Conservation (phyloP, 37 sponge, comb jelly and placozoan genomes). For the Halisarca cf. caerulea region DNA sequence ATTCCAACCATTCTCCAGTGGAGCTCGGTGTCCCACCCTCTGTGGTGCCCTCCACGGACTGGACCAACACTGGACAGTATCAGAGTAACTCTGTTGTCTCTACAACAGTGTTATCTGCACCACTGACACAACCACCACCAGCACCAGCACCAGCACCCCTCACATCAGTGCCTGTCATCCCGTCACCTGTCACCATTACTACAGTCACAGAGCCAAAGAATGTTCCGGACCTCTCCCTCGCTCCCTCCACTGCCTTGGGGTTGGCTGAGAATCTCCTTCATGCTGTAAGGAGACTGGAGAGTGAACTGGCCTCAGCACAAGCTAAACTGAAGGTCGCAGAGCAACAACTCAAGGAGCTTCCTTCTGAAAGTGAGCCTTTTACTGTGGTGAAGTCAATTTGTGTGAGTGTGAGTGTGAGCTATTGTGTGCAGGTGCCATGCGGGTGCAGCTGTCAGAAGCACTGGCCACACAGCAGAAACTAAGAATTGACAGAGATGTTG, state of each 20-base stretch:
- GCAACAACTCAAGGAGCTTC: conserved; percentile 43
- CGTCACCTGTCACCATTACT: no score
- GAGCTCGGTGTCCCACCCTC: no score
- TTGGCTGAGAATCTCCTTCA: conserved; percentile 54
- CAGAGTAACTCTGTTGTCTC: no score
- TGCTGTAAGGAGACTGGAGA: conserved; percentile 49
- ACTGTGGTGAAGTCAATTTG: not conserved
- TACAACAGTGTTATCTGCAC: no score
- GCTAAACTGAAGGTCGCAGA: conserved; percentile 42
- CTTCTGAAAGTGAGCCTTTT: conserved; percentile 52
- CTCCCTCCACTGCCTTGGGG: not conserved
- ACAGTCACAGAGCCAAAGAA: not conserved
- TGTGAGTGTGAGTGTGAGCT: not conserved
- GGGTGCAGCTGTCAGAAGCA: conserved; percentile 59
- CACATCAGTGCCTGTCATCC: no score
- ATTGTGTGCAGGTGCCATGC: conserved; percentile 43
- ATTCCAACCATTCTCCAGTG: no score
- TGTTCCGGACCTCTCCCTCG: not conserved
- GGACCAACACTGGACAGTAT: no score
- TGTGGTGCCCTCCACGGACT: no score
- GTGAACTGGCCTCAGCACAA: conserved; percentile 36
- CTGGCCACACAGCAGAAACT: conserved; percentile 42
- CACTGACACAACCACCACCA: no score
- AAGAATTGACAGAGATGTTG: conserved; percentile 57
- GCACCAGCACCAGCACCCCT: no score